Evolutionary conservation across 2,888 invertebrate species (phyloP).

Genomic region (Chydorus sphaericus): DNA sequence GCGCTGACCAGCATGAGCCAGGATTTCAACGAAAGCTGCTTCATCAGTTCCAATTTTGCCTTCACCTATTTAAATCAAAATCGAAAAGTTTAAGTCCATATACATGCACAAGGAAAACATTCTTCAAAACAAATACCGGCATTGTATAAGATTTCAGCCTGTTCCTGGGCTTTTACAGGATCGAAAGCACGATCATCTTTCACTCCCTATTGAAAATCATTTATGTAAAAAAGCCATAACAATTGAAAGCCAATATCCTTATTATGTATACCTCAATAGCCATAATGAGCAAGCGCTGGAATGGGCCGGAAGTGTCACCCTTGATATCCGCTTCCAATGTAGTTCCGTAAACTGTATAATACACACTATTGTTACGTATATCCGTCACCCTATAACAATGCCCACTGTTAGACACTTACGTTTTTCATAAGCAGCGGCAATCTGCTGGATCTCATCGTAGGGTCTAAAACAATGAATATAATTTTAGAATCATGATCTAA

Average conservation of each 20-base stretch:
- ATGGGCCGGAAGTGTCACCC: slow-evolving; percentile 13
- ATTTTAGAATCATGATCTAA: too few species aligned
- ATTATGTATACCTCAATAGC: slow-evolving; percentile 8
- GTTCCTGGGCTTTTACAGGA: slow-evolving; percentile 47
- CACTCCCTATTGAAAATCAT: slow-evolving; percentile 28
- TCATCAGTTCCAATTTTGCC: slow-evolving; percentile 57
- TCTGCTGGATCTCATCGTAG: slow-evolving; percentile 46
- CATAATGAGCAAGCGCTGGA: slow-evolving; percentile 11
- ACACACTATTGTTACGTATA: not conserved
- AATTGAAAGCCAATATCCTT: too few species aligned
- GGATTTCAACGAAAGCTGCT: slow-evolving; percentile 51
- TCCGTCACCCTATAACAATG: not conserved
- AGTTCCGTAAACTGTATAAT: not conserved
- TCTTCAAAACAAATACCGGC: slow-evolving; percentile 34
- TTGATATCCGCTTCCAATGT: slow-evolving; percentile 9
- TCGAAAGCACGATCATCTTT: slow-evolving; percentile 48
- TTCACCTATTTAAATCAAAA: slow-evolving; percentile 33
- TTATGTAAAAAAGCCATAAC: too few species aligned
- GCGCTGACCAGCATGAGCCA: slow-evolving; percentile 56
- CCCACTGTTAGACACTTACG: slow-evolving; percentile 29
- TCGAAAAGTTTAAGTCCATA: not conserved
- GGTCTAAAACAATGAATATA: too few species aligned
- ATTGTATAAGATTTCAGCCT: slow-evolving; percentile 50
- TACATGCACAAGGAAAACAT: not conserved
- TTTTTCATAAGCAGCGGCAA: slow-evolving; percentile 47